Evolutionary conservation across 2,888 invertebrate genomes (phyloP), one percentile per base, ranked within the genome.

Genomic region (Cosmia pyralina): DNA sequence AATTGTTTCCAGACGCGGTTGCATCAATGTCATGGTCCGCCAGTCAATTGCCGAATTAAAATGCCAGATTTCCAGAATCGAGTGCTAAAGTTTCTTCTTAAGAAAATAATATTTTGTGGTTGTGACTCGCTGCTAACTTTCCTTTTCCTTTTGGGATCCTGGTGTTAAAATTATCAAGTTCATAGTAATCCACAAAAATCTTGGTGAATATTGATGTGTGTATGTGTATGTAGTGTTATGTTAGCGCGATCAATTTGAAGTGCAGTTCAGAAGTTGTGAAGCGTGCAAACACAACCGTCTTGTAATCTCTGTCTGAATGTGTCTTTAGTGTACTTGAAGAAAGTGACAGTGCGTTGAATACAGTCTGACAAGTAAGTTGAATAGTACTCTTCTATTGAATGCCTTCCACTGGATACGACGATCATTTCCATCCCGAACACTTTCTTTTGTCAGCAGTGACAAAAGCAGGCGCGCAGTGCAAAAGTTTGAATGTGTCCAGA

Each of bases 401-500:
- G 57, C 52, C 58, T 50, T 66, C 52, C 13, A 34, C 60, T 5
- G 52, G 62, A 63, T 57, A 70, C 63, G 48, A 65, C 53, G 38
- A 83, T 74, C 44, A 59, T 79, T 69, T 63, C 52, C 52, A 53
- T 41, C 44, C 46, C 22, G 57, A 50, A 60, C 46, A 46, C 48
- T 55, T 72, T 64, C 81, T 59, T 71, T 77, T 84, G 82, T 81
- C 57, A 57, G 19, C 48, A 41, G 41, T 58, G 63, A 72, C 81
- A 74, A 83, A 64, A 19, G 65, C 50, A 64, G 52, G 50, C 66
- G 62, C 19, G 28, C 57, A 22, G 22, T 65, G 52, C 55, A 41
- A 74, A 81, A 84, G 64, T 82, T 84, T 81, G 59, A 84, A 82
- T 81, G 55, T 72, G 60, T 58, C 84, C 68, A 52, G 28, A 73